These are phyloP conservation scores for Cebidichthys violaceus DNA, from an alignment of 2,113 vertebrate species.

Conservation along the genomic window DNA sequence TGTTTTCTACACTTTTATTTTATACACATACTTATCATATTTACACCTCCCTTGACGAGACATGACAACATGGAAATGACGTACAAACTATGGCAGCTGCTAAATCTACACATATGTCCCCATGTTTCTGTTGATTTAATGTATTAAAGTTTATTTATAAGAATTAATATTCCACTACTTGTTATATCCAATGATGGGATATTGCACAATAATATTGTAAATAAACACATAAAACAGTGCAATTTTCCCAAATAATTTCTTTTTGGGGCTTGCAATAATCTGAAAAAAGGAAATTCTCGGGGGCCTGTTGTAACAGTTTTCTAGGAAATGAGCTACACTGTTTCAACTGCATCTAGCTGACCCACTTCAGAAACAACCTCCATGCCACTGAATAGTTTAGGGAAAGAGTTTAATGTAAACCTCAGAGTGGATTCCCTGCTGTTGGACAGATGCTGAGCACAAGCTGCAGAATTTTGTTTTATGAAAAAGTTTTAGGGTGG, in stretches of 20 bases:
- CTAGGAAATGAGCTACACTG: constrained; percentile 8
- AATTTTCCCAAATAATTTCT: background rate
- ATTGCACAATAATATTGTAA: constrained; percentile 17
- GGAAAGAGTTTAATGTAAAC: constrained; percentile 47
- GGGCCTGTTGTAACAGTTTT: constrained; percentile 5
- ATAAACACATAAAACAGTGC: constrained; percentile 37
- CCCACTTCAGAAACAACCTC: constrained; percentile 41
- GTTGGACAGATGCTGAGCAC: constrained; percentile 31
- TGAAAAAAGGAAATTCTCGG: background rate
- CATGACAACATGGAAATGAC: constrained; percentile 82
- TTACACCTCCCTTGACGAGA: constrained; percentile 43
- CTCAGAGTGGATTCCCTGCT: constrained; percentile 42
- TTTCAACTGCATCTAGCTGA: constrained; percentile 44
- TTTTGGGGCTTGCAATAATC: background rate
- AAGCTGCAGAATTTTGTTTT: constrained; percentile 19
- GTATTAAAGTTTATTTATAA: constrained; percentile 39
- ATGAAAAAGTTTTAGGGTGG: background rate
- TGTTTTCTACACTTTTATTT: constrained; percentile 11
- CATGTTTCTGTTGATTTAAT: constrained; percentile 35
- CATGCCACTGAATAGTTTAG: constrained; percentile 34
- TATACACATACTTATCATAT: constrained; percentile 14
- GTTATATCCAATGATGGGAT: background rate
- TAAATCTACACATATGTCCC: constrained; percentile 59
- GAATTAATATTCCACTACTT: constrained; percentile 1
- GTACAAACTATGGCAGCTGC: constrained; percentile 88